Evolutionary conservation across 1,140 invertebrate genomes (phyloP), one percentile per base, ranked within the genome.

Genomic region (Aphaenogaster ashmeadi): DNA sequence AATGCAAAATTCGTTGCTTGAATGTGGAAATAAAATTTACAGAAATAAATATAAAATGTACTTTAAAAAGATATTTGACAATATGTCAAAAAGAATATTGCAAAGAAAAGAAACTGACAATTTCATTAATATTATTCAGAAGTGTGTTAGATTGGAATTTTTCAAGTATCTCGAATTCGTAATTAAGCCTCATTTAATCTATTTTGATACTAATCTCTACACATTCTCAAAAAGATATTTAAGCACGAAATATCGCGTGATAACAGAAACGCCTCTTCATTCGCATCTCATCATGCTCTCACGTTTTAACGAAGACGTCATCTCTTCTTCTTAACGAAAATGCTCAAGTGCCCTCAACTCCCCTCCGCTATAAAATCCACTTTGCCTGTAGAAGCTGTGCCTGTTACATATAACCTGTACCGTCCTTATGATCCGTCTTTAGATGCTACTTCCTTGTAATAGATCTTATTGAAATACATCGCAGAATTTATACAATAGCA

Each of bases 251-350:
- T 18, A 27, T 60, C 21, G 15, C 21, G 44, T 66, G 27, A 36
- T 13, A 11, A n/a, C 44, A n/a, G 3, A 86, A 18, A n/a, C 13
- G 38, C 9, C 44, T 62, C 27, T 62, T 47, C 15, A 56, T 88
- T 72, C 50, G 15, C 54, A 44, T n/a, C 38, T 66, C 56, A 44
- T 77, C 9, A 5, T 8, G 58, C 36, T 69, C 27, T 36, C 21
- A 8, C 50, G 13, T 27, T 44, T 27, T 87, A 87, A 88, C 50
- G 74, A 88, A 69, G 9, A 52, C 41, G 47, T 67, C 87, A 38
- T 74, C 74, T 58, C 6, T 56, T 3, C 9, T 36, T 6, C 13
- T 54, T 44, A 52, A 66, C 11, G 18, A 15, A 27, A 27, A 52
- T 52, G 85, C 50, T 66, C 21, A 41, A 62, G 4, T 77, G 52